Evolutionary conservation across 2,113 vertebrate species (phyloP).

Genomic region (Epinephelus lanceolatus): DNA sequence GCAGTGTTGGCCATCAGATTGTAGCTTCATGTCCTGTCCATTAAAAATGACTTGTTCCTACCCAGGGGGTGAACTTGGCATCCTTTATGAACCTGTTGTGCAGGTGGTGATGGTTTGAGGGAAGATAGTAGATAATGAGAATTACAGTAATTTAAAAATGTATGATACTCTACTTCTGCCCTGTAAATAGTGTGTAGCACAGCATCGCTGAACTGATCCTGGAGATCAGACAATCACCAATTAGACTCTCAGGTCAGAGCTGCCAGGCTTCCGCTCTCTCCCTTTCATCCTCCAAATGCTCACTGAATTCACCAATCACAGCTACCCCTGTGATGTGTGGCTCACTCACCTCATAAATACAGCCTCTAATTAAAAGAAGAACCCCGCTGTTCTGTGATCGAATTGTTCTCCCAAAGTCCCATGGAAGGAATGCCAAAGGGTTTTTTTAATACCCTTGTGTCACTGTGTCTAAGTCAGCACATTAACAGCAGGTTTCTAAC

Average conservation of each 20-base stretch:
- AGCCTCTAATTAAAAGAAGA: slow-evolving; percentile 36
- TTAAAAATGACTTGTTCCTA: background rate
- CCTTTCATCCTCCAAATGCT: background rate
- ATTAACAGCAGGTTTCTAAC: background rate
- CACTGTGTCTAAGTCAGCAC: background rate
- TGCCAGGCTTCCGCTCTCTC: background rate
- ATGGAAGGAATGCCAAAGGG: background rate
- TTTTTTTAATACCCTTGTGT: background rate
- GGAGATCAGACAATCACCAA: slow-evolving; percentile 4
- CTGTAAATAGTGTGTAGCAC: background rate
- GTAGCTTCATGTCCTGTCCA: too few relatives aligned
- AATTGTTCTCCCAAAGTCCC: background rate
- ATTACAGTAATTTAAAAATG: background rate
- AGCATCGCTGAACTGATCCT: background rate
- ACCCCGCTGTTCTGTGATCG: slow-evolving; percentile 1
- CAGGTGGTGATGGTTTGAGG: background rate
- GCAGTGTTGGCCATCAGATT: too few relatives aligned
- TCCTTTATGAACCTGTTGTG: background rate
- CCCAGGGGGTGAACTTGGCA: background rate
- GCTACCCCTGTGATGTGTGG: background rate
- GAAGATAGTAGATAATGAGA: background rate
- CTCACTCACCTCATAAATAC: background rate
- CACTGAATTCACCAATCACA: background rate
- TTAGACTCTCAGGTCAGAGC: slow-evolving; percentile 5
- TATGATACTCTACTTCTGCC: background rate